A percentile compares a stretch with the other conserved stretches of the same genome.
These are phyloP conservation scores for Philonicus albiceps DNA, from an alignment of 2,888 invertebrate genomes.

Conservation along the genomic window DNA sequence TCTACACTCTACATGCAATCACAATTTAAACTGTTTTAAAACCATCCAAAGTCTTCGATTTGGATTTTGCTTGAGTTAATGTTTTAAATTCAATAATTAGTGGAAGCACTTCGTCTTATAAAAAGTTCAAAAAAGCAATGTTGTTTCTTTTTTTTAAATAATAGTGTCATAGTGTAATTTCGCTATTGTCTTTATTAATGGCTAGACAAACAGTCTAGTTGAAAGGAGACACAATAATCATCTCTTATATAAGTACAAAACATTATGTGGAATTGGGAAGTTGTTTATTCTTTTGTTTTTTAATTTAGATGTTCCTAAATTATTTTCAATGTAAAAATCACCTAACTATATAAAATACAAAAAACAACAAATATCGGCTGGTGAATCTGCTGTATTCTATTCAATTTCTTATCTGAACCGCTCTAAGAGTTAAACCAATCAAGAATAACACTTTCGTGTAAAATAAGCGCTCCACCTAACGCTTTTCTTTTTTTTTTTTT, in stretches of 20 bases:
- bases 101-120: neutral
- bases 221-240: neutral
- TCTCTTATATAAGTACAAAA: slow-evolving; percentile 28
- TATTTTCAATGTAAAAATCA: slow-evolving; percentile 24
- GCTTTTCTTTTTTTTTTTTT: too few species aligned
- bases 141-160: neutral
- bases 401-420: neutral
- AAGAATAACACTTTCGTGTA: neutral
- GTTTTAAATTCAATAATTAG: neutral
- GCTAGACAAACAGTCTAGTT: neutral
- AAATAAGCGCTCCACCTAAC: neutral
- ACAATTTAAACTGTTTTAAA: neutral
- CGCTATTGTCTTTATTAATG: neutral
- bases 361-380: neutral
- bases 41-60: neutral
- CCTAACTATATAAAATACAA: slow-evolving; percentile 22
- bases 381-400: neutral
- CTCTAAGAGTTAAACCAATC: neutral
- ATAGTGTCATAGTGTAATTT: neutral
- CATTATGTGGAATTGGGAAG: neutral
- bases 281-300: neutral
- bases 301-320: slow-evolving; percentile 6
- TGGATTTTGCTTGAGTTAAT: neutral
- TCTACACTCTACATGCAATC: slow-evolving; percentile 13
- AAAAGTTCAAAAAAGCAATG: neutral